These are phyloP conservation scores for Caenorhabditis elegans DNA, from an alignment of 1,140 invertebrate species.

Conservation along the genomic window DNA sequence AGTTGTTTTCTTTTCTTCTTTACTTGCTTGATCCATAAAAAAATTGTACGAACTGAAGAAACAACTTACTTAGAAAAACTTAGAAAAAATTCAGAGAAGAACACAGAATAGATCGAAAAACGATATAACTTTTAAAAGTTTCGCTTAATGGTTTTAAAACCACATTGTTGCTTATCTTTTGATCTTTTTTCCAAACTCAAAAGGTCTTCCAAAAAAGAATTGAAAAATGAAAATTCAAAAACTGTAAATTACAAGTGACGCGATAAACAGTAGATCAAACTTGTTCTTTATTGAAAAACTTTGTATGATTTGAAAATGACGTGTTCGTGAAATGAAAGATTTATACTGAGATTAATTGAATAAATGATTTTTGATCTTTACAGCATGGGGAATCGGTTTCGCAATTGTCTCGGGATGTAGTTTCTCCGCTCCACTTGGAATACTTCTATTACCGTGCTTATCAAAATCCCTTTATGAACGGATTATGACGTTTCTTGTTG, in stretches of 20 bases:
- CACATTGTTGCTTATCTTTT: not conserved
- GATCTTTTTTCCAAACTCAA: not conserved
- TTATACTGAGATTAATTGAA: too few species aligned
- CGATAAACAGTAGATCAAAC: conserved; percentile 22
- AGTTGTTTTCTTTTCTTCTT: conserved; percentile 18
- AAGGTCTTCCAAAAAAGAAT: too few species aligned
- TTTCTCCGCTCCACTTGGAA: conserved; percentile 55
- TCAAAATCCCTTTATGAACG: conserved; percentile 56
- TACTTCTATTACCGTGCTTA: conserved; percentile 55
- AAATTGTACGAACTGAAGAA: conserved; percentile 26
- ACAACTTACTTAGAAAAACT: not conserved
- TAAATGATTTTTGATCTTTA: too few species aligned
- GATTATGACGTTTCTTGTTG: conserved; percentile 59
- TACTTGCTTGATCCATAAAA: conserved; percentile 10
- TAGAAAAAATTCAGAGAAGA: not conserved
- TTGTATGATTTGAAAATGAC: conserved; percentile 10
- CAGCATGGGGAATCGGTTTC: conserved; percentile 59
- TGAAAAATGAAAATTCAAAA: too few species aligned
- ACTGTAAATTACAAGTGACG: too few species aligned
- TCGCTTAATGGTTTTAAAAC: too few species aligned
- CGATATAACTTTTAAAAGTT: not conserved
- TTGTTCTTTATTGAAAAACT: not conserved
- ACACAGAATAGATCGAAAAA: not conserved
- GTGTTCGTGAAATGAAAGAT: not conserved
- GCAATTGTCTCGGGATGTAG: conserved; percentile 52